A percentile compares a stretch with the other conserved stretches of the same genome.
Evolutionary conservation across 2,888 invertebrate genomes (phyloP).

Genomic region (Cataglyphis rosenhaueri): DNA sequence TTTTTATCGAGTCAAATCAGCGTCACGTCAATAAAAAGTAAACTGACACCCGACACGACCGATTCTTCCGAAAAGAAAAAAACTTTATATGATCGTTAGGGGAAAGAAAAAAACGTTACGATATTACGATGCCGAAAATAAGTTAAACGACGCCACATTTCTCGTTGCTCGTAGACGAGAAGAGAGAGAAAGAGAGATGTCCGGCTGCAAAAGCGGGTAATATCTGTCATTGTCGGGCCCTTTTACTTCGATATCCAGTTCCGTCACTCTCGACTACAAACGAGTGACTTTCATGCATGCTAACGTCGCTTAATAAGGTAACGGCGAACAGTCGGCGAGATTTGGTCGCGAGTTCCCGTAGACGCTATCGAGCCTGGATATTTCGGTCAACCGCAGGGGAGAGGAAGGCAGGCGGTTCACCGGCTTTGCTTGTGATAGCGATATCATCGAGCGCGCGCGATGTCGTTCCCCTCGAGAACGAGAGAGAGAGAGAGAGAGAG

Average conservation of each 20-base stretch:
- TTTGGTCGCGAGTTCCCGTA: neutral
- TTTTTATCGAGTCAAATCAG: no score
- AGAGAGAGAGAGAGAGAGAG: neutral
- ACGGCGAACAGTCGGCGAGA: conserved; percentile 1
- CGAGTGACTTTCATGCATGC: neutral
- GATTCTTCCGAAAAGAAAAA: neutral
- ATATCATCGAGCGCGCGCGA: conserved; percentile 13
- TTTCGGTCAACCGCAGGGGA: conserved; percentile 17
- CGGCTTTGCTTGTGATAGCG: neutral
- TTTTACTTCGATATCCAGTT: neutral
- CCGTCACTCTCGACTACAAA: neutral
- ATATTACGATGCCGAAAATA: neutral
- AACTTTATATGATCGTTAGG: neutral
- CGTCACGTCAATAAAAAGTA: neutral
- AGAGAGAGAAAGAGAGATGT: neutral
- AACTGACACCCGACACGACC: neutral
- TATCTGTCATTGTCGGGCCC: neutral
- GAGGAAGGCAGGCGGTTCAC: conserved; percentile 16
- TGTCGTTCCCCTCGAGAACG: conserved; percentile 51
- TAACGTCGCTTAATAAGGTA: conserved; percentile 25
- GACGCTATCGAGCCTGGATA: conserved; percentile 1
- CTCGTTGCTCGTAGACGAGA: neutral
- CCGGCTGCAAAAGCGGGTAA: neutral
- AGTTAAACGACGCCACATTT: neutral
- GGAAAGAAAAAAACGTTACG: neutral